Conservation (phyloP, 2,797 vertebrate genomes). For the Myiothlypis coronata region DNA sequence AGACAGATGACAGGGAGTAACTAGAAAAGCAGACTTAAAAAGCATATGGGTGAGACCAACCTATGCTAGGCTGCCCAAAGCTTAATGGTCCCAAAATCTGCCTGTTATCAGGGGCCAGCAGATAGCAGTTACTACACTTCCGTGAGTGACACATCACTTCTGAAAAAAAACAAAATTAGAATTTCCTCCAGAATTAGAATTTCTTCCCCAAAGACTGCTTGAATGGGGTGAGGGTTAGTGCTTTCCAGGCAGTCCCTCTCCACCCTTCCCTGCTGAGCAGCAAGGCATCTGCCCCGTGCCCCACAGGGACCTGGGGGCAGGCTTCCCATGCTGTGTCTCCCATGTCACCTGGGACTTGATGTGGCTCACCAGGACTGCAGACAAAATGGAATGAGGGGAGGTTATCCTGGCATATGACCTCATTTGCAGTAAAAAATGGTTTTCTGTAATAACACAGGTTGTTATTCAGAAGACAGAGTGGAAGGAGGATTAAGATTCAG, state of each 20-base stretch:
- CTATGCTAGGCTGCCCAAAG: background rate
- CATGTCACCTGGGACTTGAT: rapidly evolving
- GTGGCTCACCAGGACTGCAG: background rate
- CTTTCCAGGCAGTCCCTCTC: background rate
- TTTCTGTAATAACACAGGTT: background rate
- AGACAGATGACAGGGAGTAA: background rate
- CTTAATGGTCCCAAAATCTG: background rate
- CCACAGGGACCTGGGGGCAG: rapidly evolving
- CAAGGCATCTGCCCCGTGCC: rapidly evolving
- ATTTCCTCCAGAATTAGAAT: background rate
- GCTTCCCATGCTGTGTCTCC: background rate
- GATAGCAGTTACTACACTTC: background rate
- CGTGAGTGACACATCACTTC: background rate
- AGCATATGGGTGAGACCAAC: background rate
- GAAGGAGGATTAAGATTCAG: background rate
- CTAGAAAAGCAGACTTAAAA: background rate
- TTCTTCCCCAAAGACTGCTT: background rate
- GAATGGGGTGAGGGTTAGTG: background rate
- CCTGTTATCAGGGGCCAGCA: background rate
- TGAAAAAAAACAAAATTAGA: background rate
- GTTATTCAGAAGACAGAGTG: background rate
- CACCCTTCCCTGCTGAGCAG: background rate
- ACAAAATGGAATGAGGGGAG: background rate
- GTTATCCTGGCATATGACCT: background rate
- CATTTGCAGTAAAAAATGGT: background rate